Percentiles rank a stretch among this genome's conserved stretches.
These are phyloP conservation scores for cattle (Bos taurus) DNA, from an alignment of 2,113 vertebrate species.

Conservation along the genomic window ARS-UCD2.0 NC_037337.1:74247501-74248000, in stretches of 20 bases:
- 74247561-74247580: neutral
- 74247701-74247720: neutral
- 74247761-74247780: neutral
- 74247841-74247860: neutral
- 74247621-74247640: neutral
- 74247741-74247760: neutral
- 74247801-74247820: neutral
- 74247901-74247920: neutral
- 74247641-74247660: neutral
- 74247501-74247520: neutral
- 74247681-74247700: neutral
- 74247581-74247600: neutral
- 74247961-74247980: neutral
- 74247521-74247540: neutral
- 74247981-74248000: neutral
- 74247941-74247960: neutral
- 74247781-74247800: neutral
- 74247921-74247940: constrained; percentile 16
- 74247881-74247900: neutral
- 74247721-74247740: neutral
- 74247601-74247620: neutral
- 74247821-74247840: neutral
- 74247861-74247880: neutral
- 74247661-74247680: neutral
- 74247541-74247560: neutral